Evolutionary conservation across 2,888 invertebrate genomes (phyloP).

Genomic region (Melieria picta): DNA sequence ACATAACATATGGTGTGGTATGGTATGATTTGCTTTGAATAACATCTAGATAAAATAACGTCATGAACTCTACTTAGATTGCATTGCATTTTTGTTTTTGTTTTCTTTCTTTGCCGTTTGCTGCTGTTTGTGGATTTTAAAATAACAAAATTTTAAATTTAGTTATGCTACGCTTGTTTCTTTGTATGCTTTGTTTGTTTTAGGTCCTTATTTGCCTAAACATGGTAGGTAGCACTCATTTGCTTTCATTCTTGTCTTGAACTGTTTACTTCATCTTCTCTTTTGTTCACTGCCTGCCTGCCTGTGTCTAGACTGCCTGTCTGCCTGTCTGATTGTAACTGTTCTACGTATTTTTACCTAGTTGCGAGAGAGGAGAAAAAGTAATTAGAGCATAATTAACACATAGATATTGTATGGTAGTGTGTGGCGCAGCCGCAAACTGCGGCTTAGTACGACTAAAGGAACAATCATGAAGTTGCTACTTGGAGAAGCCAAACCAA

Average conservation of each 20-base stretch:
- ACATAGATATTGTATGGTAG: constrained; percentile 23
- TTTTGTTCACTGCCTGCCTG: constrained; percentile 47
- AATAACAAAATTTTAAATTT: no score
- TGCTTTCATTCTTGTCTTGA: constrained; percentile 12
- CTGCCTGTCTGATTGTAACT: constrained; percentile 54
- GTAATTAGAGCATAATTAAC: constrained; percentile 48
- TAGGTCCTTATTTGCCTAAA: constrained; percentile 29
- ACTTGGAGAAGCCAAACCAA: constrained; percentile 11
- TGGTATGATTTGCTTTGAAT: constrained; percentile 1
- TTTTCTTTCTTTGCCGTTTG: constrained; percentile 7
- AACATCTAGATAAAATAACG: constrained; percentile 16
- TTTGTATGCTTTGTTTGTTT: constrained; percentile 20
- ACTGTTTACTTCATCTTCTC: constrained; percentile 24
- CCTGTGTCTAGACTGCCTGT: constrained; percentile 55
- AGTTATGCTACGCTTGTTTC: not conserved
- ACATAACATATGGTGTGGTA: constrained; percentile 14
- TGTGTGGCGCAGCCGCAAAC: not conserved
- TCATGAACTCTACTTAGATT: constrained; percentile 18
- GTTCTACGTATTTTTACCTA: constrained; percentile 61
- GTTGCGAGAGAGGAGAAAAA: constrained; percentile 61
- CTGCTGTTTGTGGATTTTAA: no score
- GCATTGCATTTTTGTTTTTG: constrained; percentile 7
- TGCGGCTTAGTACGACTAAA: not conserved
- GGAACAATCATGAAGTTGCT: constrained; percentile 3
- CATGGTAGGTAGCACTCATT: constrained; percentile 18